Conservation (phyloP, 92 coral and sea anemone species). For the Palythoa grandiflora region DNA sequence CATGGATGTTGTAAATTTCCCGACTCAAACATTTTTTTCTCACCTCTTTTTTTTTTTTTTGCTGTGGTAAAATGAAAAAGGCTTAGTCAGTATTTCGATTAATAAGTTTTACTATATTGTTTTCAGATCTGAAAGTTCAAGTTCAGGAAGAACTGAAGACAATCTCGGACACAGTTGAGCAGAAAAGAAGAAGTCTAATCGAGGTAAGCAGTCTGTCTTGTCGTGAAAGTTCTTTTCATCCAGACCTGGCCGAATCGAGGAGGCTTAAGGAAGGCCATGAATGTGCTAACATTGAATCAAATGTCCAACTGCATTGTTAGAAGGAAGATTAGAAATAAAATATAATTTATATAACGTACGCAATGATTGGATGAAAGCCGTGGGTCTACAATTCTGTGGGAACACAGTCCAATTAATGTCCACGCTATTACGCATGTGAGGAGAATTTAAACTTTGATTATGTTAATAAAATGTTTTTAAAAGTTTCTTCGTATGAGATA, state of each 20-base stretch:
- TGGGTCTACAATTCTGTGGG: too few relatives aligned
- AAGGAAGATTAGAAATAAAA: too few relatives aligned
- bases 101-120: background rate
- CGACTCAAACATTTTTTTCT: background rate
- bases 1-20: background rate
- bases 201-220: constrained; percentile 54
- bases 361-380: too few relatives aligned
- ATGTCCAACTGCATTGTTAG: too few relatives aligned
- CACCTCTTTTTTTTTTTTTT: background rate
- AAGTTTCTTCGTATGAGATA: too few relatives aligned
- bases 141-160: constrained; percentile 51
- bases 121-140: constrained; percentile 47
- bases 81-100: background rate
- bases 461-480: too few relatives aligned
- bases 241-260: background rate
- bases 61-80: too few relatives aligned
- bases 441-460: too few relatives aligned
- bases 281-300: background rate
- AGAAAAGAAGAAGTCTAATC: constrained; percentile 58
- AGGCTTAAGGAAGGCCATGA: background rate
- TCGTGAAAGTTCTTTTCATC: background rate
- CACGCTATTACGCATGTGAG: too few relatives aligned
- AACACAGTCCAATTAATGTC: too few relatives aligned
- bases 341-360: too few relatives aligned
- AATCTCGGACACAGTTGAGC: constrained; percentile 55